Evolutionary conservation across 2,113 vertebrate genomes (phyloP), one percentile per base, ranked within the genome.

Genomic region (Rattus rattus): DNA sequence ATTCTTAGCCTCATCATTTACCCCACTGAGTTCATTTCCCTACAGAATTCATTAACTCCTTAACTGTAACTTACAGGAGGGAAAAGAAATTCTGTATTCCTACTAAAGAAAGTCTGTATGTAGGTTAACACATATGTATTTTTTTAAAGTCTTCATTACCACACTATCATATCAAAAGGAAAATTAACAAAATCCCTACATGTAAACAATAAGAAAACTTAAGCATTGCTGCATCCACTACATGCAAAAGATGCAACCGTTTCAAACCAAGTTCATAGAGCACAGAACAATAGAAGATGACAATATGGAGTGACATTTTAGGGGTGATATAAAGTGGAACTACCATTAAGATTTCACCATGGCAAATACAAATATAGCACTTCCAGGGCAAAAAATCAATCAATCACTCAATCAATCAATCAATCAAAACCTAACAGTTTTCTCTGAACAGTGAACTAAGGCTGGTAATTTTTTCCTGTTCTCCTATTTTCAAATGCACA

Each of bases 31-130:
- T 81, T 94, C 47, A 95, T 92, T 77, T 96, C 72, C 88, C 67
- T 92, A 69, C 67, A 92, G 72, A 94, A 97, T 77, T 94, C 49
- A 95, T 86, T 94, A 85, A 96, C 83, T 96, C 65, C 95, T 95
- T 96, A 96, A 96, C 94, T 96, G 81, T 80, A 94, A 96, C 88
- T 76, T 94, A 43, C 0, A 97, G 33, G 24, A 36, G 91, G 28
- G 88, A 80, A 94, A 92, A 76, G 19, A n/a, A 93, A 92, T 83
- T 86, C 69, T 92, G 10, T 24, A 95, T 90, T 92, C 87, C 90
- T 91, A 88, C 59, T 16, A 91, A 91, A 97, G 33, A 43, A 95
- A 91, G 93, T 6, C 7, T 17, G 95, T 88, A 39, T 86, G 3
- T 28, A 73, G 20, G 49, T 91, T 87, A 91, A 95, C 94, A 83